These are phyloP conservation scores for Entomobrya multifasciata DNA, from an alignment of 2,888 invertebrate species.

Conservation along the genomic window DNA sequence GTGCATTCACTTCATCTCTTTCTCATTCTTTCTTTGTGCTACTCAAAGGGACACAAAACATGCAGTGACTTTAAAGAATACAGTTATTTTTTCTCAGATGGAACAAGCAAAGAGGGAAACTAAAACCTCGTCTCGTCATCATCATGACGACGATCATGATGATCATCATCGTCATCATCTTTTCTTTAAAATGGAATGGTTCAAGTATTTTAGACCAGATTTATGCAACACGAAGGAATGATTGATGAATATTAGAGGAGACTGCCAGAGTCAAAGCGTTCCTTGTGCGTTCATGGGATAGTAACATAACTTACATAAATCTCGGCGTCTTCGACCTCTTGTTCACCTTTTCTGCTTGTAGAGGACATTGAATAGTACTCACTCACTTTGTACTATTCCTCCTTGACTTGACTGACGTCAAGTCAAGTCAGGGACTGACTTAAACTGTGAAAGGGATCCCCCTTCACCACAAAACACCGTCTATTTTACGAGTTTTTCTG, in stretches of 20 bases:
- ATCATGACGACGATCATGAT: too few species aligned
- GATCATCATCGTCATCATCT: too few species aligned
- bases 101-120: constrained; percentile 12
- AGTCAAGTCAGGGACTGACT: constrained; percentile 58
- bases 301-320: constrained; percentile 61
- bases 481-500: too few species aligned
- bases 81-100: too few species aligned
- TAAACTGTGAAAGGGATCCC: constrained; percentile 49
- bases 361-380: constrained; percentile 60
- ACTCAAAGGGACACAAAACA: too few species aligned
- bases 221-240: constrained; percentile 73
- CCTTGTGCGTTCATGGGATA: constrained; percentile 51
- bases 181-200: too few species aligned
- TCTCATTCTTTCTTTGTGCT: too few species aligned
- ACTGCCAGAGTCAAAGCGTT: too few species aligned
- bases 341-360: constrained; percentile 45
- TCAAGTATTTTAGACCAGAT: constrained; percentile 67
- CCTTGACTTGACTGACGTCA: constrained; percentile 64
- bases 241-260: constrained; percentile 74
- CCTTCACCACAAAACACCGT: too few species aligned
- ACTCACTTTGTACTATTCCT: too few species aligned
- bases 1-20: too few species aligned
- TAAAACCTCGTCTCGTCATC: not conserved
- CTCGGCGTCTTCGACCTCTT: constrained; percentile 35
- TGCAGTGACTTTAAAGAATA: constrained; percentile 27